Conservation (phyloP, 2,113 vertebrate species). For the Grammomys dolichurus region DNA sequence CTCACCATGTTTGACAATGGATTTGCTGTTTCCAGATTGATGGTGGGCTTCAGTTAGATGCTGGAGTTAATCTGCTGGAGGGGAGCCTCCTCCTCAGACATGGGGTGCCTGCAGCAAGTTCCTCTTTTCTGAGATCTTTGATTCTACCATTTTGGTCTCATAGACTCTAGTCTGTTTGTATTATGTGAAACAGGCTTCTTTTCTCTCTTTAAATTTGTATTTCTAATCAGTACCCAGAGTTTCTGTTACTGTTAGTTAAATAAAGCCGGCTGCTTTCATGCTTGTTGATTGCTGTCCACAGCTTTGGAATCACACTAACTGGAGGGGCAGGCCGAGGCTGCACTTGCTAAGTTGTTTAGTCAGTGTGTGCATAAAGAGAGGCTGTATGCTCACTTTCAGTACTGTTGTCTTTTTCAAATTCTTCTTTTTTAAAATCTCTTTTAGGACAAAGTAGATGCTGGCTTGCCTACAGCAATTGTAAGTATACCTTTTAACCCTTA, state of each 20-base stretch:
- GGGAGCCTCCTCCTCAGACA: background rate
- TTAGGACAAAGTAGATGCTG: constrained; percentile 99
- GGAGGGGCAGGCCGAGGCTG: background rate
- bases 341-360: constrained; percentile 44
- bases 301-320: constrained; percentile 20
- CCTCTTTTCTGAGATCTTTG: constrained; percentile 23
- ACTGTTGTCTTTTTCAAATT: constrained; percentile 45
- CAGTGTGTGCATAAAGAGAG: constrained; percentile 15
- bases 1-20: background rate
- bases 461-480: constrained; percentile 97
- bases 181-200: constrained; percentile 19
- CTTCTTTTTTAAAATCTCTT: constrained; percentile 53
- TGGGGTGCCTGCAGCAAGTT: background rate
- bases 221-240: constrained; percentile 19
- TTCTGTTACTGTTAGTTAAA: constrained; percentile 37
- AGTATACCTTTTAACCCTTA: constrained; percentile 85
- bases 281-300: background rate
- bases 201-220: constrained; percentile 45
- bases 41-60: background rate
- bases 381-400: constrained; percentile 54
- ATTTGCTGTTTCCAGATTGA: background rate
- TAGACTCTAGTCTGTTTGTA: constrained; percentile 9
- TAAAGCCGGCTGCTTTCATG: background rate
- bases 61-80: background rate
- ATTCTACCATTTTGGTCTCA: background rate